Conservation (phyloP, 2,113 vertebrate species). For the Microcebus tavaratra region DNA sequence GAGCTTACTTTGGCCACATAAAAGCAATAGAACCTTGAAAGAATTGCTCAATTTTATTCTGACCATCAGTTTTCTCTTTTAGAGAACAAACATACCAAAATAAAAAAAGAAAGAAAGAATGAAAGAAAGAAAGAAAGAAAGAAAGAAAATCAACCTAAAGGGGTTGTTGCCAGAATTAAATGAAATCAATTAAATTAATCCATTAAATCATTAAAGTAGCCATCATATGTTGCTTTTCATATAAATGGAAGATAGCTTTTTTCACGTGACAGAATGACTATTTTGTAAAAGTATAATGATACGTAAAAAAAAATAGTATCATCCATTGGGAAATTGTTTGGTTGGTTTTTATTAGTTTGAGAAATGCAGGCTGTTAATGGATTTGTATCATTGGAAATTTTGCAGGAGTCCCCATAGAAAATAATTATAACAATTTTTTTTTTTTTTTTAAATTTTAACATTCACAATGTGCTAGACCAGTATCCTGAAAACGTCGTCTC, state of each 20-base stretch:
- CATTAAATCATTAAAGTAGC: not conserved
- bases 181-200: not conserved
- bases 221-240: not conserved
- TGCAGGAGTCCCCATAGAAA: not conserved
- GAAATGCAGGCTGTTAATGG: not conserved
- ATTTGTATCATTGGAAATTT: not conserved
- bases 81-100: not conserved
- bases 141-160: not conserved
- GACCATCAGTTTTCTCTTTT: not conserved
- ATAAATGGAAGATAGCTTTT: not conserved
- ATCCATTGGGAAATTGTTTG: not conserved
- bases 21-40: not conserved
- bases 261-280: not conserved
- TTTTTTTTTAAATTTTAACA: not conserved
- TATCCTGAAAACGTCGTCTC: not conserved
- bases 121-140: too few relatives aligned
- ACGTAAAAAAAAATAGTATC: not conserved
- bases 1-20: too few relatives aligned
- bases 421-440: not conserved
- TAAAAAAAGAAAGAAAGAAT: not conserved
- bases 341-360: not conserved
- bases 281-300: not conserved
- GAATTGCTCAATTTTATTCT: not conserved
- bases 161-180: not conserved
- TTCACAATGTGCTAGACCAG: not conserved